Percentiles rank a stretch among this genome's conserved stretches.
Conservation (phyloP, 2,888 invertebrate species). For the Petrolisthes cinctipes region DNA sequence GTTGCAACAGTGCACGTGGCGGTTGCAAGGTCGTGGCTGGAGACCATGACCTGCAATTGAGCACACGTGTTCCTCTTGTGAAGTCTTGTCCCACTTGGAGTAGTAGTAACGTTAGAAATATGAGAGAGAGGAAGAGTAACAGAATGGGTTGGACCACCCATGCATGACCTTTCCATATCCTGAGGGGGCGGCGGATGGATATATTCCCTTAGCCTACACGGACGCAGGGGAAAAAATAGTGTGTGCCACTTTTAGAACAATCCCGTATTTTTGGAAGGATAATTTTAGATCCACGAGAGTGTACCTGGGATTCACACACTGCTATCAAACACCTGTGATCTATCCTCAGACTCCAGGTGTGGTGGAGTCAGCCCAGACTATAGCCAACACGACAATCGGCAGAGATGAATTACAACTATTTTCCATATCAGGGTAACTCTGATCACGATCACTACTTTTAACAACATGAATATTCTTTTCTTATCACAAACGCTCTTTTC, state of each 20-base stretch:
- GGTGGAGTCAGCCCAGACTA: too few relatives aligned
- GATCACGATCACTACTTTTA: too few relatives aligned
- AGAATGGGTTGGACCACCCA: background rate
- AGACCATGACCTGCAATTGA: constrained; percentile 35
- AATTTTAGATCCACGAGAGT: background rate
- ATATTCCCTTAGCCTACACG: background rate
- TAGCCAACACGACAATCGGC: too few relatives aligned
- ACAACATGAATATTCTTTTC: too few relatives aligned
- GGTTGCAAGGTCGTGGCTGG: constrained; percentile 38
- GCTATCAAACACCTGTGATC: too few relatives aligned
- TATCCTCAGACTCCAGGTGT: too few relatives aligned
- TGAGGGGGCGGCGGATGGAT: constrained; percentile 1
- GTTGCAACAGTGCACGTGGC: constrained; percentile 20
- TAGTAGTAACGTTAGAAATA: background rate
- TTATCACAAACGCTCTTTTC: too few relatives aligned
- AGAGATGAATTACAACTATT: too few relatives aligned
- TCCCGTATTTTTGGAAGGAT: constrained; percentile 15
- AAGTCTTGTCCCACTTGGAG: background rate
- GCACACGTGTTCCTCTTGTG: constrained; percentile 24
- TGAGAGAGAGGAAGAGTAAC: background rate
- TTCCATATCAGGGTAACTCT: too few relatives aligned
- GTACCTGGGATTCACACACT: too few relatives aligned
- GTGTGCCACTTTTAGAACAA: background rate
- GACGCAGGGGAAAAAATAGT: background rate
- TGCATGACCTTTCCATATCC: background rate